Base-by-base conservation (phyloP, 2,797 vertebrate species). In the Galagoides demidoff region DNA sequence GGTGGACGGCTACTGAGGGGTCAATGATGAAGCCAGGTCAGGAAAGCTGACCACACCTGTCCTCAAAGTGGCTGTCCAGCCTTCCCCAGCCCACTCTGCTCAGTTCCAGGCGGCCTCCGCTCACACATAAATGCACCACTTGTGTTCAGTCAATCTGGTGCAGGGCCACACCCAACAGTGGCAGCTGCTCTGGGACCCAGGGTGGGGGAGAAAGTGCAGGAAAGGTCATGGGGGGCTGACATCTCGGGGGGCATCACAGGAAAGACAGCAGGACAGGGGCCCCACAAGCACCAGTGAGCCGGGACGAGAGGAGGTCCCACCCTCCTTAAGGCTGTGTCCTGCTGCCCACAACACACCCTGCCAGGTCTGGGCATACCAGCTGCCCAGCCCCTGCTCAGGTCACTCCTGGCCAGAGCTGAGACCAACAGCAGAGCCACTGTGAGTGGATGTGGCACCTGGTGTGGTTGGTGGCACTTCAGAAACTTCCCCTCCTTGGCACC, bases 91-190 rank as follows among this genome's bases (percentile, higher is more conserved):
- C 52, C 27, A 13, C 23, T 16, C 84, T 57, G 31, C 45, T 76
- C 22, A 13, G 61, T 31, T 31, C 52, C 57, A 49, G 14, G 88
- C 0, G 0, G 52, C 81, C n/a, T n/a, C 20, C 13, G 20, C 84
- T 82, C 70, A 29, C 0, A 0, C 43, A 43, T 22, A 61, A 1
- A 59, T 2, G 12, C 23, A 6, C 39, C 1, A 0, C 29, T 1
- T 29, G 43, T 45, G 16, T 27, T 25, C 11, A 13, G 3, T 17
- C 19, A 19, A 17, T 29, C 19, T 1, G 2, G 29, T 4, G 52
- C 5, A 19, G 20, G 37, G 37, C 45, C 31, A n/a, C 9, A 4
- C 34, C 45, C 3, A 17, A 66, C 64, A 66, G 31, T 57, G 55
- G 19, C 82, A 57, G 70, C 20, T 8, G 27, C 31, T 7, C 31